Evolutionary conservation across 1,140 invertebrate species (phyloP).

Genomic region (Trachymyrmex septentrionalis): DNA sequence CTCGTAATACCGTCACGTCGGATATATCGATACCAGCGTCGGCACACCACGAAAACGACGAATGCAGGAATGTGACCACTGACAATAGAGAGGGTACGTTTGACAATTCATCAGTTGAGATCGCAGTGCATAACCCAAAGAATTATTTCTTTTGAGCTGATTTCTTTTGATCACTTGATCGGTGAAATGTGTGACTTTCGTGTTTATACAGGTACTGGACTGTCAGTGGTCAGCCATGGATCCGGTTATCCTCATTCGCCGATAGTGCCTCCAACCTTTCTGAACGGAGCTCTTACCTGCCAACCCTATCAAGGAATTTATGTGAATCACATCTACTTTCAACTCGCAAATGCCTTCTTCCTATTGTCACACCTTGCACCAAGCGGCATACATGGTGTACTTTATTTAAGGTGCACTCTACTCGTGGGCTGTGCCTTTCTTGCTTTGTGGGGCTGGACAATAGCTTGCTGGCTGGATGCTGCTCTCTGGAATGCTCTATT

Average conservation of each 20-base stretch:
- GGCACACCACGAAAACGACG: conserved; percentile 75
- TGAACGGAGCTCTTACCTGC: conserved; percentile 84
- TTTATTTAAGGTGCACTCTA: conserved; percentile 92
- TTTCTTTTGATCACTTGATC: neutral
- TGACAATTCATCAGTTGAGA: neutral
- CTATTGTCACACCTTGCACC: conserved; percentile 93
- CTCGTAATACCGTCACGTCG: conserved; percentile 77
- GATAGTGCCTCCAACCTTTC: conserved; percentile 85
- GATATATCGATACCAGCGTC: conserved; percentile 77
- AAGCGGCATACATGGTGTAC: conserved; percentile 91
- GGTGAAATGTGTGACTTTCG: conserved; percentile 8
- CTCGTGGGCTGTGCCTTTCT: conserved; percentile 93
- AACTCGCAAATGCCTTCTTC: conserved; percentile 94
- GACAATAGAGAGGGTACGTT: conserved; percentile 75
- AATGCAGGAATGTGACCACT: conserved; percentile 84
- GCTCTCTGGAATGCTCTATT: conserved; percentile 95
- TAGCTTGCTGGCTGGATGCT: conserved; percentile 94
- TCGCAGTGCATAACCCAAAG: neutral
- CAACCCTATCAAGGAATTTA: conserved; percentile 86
- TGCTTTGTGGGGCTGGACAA: conserved; percentile 93
- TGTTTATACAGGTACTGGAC: conserved; percentile 78
- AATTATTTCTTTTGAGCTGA: neutral
- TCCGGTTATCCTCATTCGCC: conserved; percentile 83
- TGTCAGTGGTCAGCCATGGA: conserved; percentile 80
- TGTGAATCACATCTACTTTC: conserved; percentile 92